Base-by-base conservation (phyloP, 2,888 invertebrate species). In the Thyatira batis region DNA sequence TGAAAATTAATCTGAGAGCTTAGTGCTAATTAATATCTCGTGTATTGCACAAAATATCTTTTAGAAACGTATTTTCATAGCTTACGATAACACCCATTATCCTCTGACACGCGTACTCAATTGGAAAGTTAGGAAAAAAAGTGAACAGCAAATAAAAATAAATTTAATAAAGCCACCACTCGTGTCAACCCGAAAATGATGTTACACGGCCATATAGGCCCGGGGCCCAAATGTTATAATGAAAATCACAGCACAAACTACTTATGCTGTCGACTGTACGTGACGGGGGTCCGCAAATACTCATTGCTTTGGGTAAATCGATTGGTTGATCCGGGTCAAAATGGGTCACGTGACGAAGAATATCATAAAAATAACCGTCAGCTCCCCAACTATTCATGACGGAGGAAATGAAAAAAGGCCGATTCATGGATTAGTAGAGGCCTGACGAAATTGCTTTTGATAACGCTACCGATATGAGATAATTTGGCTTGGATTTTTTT, bases 181-280 rank as follows among this genome's bases (percentile, higher is more conserved):
- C 10, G 48, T 48, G 27, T 20, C 48, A 48, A 48, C 21, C n/a
- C 45, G 25, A 46, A 48, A 48, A 45, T 45, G 11, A 27, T 48
- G 48, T 48, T 27, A 48, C 21, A 17, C 17, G 48, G 28, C 10
- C 21, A 48, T 48, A 48, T 17, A 48, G 27, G 10, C 39, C 39
- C 20, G 27, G 43, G 21, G 27, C 25, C 20, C 48, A 27, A 27
- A 58, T 52, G 53, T 65, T 61, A 67, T 78, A 75, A 78, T 79
- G 76, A 78, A 79, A 79, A 78, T 79, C 78, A 75, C 71, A 58
- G 73, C 56, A 60, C 65, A 53, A 59, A 54, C 57, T 54, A 59
- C 65, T 76, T 76, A 76, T 76, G 73, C 65, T 66, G 76, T 66
- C 64, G 45, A 59, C 54, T 61, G 63, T 65, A 78, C 78, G 78